Base-by-base conservation (phyloP, 2,888 invertebrate genomes). In the Perizoma flavofasciatum region DNA sequence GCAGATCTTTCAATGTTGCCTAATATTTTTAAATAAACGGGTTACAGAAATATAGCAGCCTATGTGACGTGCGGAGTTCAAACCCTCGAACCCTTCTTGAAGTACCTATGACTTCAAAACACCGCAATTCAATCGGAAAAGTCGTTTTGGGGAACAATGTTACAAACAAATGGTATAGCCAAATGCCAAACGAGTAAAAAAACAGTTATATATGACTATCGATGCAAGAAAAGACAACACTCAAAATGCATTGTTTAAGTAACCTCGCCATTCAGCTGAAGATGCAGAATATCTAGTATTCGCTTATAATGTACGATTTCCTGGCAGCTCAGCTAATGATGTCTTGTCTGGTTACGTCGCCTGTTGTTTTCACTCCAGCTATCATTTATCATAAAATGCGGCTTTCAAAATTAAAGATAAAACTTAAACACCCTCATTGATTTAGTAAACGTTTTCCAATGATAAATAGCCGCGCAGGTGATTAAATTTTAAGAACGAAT, bases 241-340 rank as follows among this genome's bases (percentile, higher is more conserved):
- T 33, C 46, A n/a, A 49, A 53, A 50, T 6, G 43, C 47, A 49
- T 57, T 57, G 52, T 67, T 64, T 55, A 55, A 63, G 63, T 50
- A 71, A 73, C 53, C 50, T 53, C 68, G 60, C 55, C 56, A 61
- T 73, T 78, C 73, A 70, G 71, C 75, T 71, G 68, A 72, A 78
- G 75, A 78, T 73, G 70, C 69, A 71, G 73, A 74, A 73, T 76
- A 74, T 73, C 66, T 69, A 70, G 79, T 78, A 80, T 81, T 79
- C 79, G 75, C 81, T 77, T 70, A 68, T 81, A 77, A 80, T 75
- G 69, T 73, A 75, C 70, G 67, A 74, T 78, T 82, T 83, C 82
- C 78, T 80, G 22, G 77, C 68, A 65, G 67, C 65, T 60, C 63
- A 51, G 67, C 73, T 81, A 82, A 81, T 79, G 79, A 79, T 68